A percentile compares a stretch with the other conserved stretches of the same genome.
Conservation (phyloP, 2,888 invertebrate genomes). For the Thysanoteuthis rhombus region DNA sequence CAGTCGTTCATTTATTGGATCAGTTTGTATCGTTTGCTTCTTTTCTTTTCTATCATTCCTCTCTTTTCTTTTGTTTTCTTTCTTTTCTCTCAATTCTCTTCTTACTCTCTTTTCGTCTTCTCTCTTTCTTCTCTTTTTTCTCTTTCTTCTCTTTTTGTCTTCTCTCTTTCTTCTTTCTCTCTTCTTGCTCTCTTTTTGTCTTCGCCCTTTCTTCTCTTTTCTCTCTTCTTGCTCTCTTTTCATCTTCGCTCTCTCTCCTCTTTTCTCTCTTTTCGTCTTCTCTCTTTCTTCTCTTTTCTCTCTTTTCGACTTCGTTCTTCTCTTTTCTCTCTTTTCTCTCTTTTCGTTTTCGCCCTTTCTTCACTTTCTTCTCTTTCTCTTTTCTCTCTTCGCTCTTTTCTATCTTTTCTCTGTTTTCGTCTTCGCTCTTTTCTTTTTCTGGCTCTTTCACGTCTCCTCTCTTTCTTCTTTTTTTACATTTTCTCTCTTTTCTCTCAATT, state of each 20-base stretch:
- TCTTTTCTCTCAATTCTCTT: too few species aligned
- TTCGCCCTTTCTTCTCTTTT: background rate
- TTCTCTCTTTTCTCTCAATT: background rate
- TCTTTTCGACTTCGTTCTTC: too few species aligned
- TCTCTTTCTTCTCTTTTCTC: background rate
- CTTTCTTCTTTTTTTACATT: background rate
- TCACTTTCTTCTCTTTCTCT: too few species aligned
- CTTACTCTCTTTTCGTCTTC: background rate
- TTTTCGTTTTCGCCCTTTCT: background rate
- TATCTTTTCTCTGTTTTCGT: background rate
- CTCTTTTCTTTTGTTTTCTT: background rate
- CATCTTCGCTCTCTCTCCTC: background rate
- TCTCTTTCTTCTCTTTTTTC: accelerated
- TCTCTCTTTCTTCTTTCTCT: background rate
- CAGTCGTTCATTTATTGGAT: background rate
- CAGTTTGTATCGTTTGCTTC: too few species aligned
- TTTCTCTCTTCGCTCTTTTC: background rate
- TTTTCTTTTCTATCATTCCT: background rate
- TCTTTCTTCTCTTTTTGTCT: background rate
- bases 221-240: background rate
- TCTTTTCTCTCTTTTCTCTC: background rate
- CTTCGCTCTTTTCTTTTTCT: background rate
- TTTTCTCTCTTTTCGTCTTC: background rate
- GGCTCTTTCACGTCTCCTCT: background rate
- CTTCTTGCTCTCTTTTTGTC: background rate